Evolutionary conservation across 2,797 vertebrate genomes (phyloP), one percentile per base, ranked within the genome.

Genomic region (Peromyscus eremicus): DNA sequence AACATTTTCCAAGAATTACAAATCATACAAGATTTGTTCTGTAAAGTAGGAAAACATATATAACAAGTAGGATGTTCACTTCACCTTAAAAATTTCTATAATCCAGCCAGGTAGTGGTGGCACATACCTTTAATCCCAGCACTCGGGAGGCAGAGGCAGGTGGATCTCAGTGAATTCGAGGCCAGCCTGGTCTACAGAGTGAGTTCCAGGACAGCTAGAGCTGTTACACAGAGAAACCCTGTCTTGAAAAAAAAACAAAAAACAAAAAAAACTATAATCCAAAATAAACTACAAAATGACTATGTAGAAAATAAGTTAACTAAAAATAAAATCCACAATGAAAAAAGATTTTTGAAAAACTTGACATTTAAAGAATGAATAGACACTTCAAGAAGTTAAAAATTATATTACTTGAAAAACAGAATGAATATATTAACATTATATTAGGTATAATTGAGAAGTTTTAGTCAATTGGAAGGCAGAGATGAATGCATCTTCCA

Each of bases 1-100:
- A 89, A 81, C 25, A 55, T 94, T 84, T 95, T 88, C 25, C 73
- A 95, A 93, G 79, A 97, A 92, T 92, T 94, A 91, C 9, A 95
- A 91, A 85, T 23, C 25, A 92, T 32, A 90, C 21, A 94, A 81
- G 32, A 80, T n/a, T 73, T 23, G 91, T 37, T 94, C 34, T 37
- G 87, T 46, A 68, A 91, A 60, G 57, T 55, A n/a, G 6, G 80
- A 55, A 34, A 92, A 32, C n/a, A 89, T 40, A 93, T 29, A 89
- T 1, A 90, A 11, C 46, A 96, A 75, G 46, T 21, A 75, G 68
- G 34, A 75, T 71, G 76, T 27, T n/a, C 73, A 86, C 29, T 7
- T 66, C 5, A 64, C 12, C 55, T 29, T 34, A 70, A 66, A 92
- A 92, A 73, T 70, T 1, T 43, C 32, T 76, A 37, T 0, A n/a